Evolutionary conservation across 2,797 vertebrate genomes (phyloP).

Genomic region (Thalassophryne amazonica): DNA sequence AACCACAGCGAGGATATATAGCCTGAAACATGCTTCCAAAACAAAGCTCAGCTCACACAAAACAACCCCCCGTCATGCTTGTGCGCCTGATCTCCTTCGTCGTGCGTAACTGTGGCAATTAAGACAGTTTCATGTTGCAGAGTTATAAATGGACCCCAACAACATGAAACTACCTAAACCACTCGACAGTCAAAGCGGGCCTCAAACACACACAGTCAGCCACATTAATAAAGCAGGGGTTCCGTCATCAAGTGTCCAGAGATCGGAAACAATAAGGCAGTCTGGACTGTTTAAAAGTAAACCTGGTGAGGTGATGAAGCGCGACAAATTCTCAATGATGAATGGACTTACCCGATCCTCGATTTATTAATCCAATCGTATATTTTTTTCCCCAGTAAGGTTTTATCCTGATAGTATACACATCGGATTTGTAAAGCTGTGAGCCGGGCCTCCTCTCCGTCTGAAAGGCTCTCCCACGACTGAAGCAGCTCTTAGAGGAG

Average conservation of each 20-base stretch:
- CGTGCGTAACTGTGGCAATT: constrained; percentile 86
- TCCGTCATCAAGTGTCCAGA: constrained; percentile 36
- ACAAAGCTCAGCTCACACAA: constrained; percentile 2
- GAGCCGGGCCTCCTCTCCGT: constrained; percentile 81
- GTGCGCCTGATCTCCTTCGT: constrained; percentile 30
- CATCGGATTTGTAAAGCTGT: constrained; percentile 38
- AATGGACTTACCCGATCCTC: constrained; percentile 52
- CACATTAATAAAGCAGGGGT: constrained; percentile 37
- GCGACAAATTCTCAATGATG: constrained; percentile 27
- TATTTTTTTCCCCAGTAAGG: constrained; percentile 20
- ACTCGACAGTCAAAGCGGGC: constrained; percentile 85
- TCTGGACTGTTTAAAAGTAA: too few relatives aligned
- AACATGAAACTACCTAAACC: constrained; percentile 99
- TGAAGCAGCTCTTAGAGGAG: constrained; percentile 89
- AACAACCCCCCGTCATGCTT: constrained; percentile 11
- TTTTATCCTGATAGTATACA: constrained; percentile 41
- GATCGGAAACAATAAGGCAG: too few relatives aligned
- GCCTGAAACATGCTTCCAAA: constrained; percentile 19
- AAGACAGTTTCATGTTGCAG: constrained; percentile 98
- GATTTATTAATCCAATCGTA: constrained; percentile 32
- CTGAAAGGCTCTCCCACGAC: constrained; percentile 82
- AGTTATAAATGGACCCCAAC: constrained; percentile 93
- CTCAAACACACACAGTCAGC: constrained; percentile 49
- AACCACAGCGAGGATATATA: too few relatives aligned
- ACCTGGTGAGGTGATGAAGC: too few relatives aligned